These are phyloP conservation scores for Telmatochromis sp. DNA, from an alignment of 2,113 vertebrate genomes.

Conservation along the genomic window DNA sequence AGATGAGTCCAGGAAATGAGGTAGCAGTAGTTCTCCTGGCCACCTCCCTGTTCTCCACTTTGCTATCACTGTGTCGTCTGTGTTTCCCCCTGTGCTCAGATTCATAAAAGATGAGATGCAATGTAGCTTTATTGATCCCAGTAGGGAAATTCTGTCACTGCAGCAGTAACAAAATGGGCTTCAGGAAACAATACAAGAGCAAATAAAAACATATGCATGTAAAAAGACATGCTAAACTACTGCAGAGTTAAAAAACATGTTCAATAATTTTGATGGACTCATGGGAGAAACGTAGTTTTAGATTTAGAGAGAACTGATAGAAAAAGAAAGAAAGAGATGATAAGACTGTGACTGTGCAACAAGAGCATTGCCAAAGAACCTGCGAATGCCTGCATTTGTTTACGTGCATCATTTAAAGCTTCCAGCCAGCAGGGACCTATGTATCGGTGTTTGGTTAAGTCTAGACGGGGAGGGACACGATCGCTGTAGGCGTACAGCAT, in stretches of 20 bases:
- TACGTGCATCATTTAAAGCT: background rate
- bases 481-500: background rate
- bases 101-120: slow-evolving; percentile 21
- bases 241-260: background rate
- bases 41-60: background rate
- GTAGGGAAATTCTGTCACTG: background rate
- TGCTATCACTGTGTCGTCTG: background rate
- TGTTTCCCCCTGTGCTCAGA: background rate
- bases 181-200: background rate
- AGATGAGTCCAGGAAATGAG: background rate
- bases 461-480: slow-evolving; percentile 21
- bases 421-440: background rate
- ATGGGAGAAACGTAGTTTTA: background rate
- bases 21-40: background rate
- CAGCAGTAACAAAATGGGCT: background rate
- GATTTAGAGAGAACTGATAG: background rate
- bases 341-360: background rate
- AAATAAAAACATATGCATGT: background rate
- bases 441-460: slow-evolving; percentile 13
- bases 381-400: background rate
- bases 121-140: slow-evolving; percentile 34
- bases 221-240: background rate
- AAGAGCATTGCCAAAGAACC: background rate
- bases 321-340: background rate
- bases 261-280: background rate